Evolutionary conservation across 2,113 vertebrate species (phyloP), one percentile per base, ranked within the genome.

Genomic region (Procavia capensis): DNA sequence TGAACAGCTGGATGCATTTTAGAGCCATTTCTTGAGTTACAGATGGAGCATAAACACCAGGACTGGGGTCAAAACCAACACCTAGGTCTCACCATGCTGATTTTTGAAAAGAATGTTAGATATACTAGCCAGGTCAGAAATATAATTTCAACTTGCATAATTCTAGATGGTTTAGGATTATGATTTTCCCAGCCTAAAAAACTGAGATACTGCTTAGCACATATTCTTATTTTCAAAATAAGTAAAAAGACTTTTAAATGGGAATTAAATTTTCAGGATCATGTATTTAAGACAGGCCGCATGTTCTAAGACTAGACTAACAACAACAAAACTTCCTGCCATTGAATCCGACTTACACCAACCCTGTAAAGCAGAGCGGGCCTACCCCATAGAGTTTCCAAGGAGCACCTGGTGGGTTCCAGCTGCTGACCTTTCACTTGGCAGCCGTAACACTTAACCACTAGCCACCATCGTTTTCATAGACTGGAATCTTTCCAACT

Each of bases 201-300:
- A 47, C 84, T n/a, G 5, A 2, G 13, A 81, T 4, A 17, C 59
- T 66, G 24, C 86, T 68, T 66, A 85, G 66, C 17, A 29, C 5
- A 59, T 80, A 75, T 63, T 4, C n/a, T 90, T 68, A 92, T 90
- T n/a, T 85, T 61, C 36, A 50, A 90, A 92, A 63, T 61, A 20
- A 89, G 9, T 64, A 31, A 41, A 81, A 50, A 41, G 19, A 19
- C 17, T 68, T 82, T 3, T 50, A 70, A 59, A 45, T 54, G 34
- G 5, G 43, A 79, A 63, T 9, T 27, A 88, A 88, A 9, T 39
- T 41, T 59, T 86, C 3, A 57, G n/a, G 20, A 5, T 81, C 10
- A 66, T 39, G 34, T 70, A 72, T 20, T 70, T 80, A 13, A 0
- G 34, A 92, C 8, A 84, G 39, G 66, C 9, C 2, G 9, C 31